Conservation (phyloP, 37 sponge, comb jelly and placozoan species). For the Chondrilla cf. caribensis region DNA sequence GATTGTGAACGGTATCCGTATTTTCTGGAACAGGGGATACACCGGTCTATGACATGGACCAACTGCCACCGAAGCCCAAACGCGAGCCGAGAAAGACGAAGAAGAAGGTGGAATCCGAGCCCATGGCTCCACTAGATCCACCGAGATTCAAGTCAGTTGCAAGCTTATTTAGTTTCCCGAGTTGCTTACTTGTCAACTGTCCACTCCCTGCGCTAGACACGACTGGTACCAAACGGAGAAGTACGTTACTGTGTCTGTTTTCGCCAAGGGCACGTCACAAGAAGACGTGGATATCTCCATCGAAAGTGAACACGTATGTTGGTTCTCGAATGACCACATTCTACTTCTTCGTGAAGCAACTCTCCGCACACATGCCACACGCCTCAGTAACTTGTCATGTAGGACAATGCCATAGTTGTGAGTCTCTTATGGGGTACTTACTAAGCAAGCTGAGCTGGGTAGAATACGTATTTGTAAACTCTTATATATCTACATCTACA, state of each 20-base stretch:
- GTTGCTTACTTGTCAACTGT: background rate
- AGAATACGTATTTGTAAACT: too few species aligned
- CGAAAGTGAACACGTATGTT: slow-evolving; percentile 14
- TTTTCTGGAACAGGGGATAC: too few species aligned
- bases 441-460: too few species aligned
- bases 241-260: background rate
- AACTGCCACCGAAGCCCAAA: background rate
- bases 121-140: background rate
- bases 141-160: background rate
- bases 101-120: background rate
- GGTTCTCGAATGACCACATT: too few species aligned
- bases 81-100: background rate
- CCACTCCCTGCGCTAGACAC: too few species aligned
- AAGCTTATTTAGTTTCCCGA: background rate
- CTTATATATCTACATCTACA: background rate
- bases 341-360: too few species aligned
- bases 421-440: too few species aligned
- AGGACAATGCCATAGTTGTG: too few species aligned
- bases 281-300: background rate
- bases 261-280: background rate
- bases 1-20: too few species aligned
- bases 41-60: too few species aligned
- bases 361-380: too few species aligned
- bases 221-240: slow-evolving; percentile 11
- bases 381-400: too few species aligned